phyloP scores from a whole-genome alignment of 1,140 invertebrate genomes.

The Lordiphosa mommai region DNA sequence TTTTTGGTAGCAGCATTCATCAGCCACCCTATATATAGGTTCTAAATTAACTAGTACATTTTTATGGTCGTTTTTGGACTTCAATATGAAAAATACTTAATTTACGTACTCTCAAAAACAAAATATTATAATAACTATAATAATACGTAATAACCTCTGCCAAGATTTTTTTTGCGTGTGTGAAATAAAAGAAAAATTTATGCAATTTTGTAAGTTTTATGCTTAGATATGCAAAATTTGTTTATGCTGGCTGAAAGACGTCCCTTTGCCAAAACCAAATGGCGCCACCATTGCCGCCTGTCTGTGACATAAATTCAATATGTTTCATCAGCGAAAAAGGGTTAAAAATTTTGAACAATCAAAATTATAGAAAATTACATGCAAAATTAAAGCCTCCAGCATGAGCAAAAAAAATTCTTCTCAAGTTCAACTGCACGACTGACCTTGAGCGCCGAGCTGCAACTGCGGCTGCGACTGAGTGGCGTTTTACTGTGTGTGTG shows the following conservation, averaged over 20 bases:
- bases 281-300: constrained; percentile 26
- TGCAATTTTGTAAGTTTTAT: constrained; percentile 74
- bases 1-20: no score
- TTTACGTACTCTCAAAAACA: no score
- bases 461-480: constrained; percentile 14
- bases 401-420: constrained; percentile 16
- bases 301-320: constrained; percentile 59
- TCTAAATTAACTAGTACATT: no score
- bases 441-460: constrained; percentile 41
- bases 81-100: no score
- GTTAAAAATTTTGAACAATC: constrained; percentile 27
- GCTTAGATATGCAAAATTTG: constrained; percentile 67
- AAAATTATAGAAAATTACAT: constrained; percentile 49
- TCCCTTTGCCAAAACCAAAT: constrained; percentile 4
- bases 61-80: no score
- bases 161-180: constrained; percentile 1
- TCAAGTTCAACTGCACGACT: constrained; percentile 56
- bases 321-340: constrained; percentile 22
- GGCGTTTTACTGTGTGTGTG: constrained; percentile 11
- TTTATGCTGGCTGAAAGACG: constrained; percentile 39
- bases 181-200: constrained; percentile 44
- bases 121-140: no score
- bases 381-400: constrained; percentile 44
- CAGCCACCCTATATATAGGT: no score
- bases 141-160: no score